These are phyloP conservation scores for Ctenicera cuprea DNA, from an alignment of 2,888 invertebrate genomes.

Conservation along the genomic window DNA sequence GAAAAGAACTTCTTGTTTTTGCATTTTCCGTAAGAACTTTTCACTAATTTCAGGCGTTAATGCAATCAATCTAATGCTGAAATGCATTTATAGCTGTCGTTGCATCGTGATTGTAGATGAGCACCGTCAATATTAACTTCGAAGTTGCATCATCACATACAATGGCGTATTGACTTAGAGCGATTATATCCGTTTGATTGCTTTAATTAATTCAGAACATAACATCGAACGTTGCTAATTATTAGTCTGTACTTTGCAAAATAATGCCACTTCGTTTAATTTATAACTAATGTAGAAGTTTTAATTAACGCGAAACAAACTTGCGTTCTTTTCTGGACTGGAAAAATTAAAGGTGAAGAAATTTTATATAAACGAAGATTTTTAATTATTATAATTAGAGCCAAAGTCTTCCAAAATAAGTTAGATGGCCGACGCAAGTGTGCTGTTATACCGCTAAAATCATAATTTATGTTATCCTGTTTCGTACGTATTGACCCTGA, in stretches of 20 bases:
- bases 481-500: too few species aligned
- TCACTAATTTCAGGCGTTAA: neutral
- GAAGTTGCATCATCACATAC: neutral
- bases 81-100: conserved; percentile 1
- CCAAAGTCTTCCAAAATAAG: too few species aligned
- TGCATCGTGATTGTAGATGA: conserved; percentile 4
- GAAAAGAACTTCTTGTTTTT: too few species aligned
- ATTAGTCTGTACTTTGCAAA: neutral
- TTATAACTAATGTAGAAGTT: neutral
- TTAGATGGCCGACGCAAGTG: too few species aligned
- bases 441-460: too few species aligned
- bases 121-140: conserved; percentile 7
- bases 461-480: too few species aligned
- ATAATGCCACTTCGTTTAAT: neutral
- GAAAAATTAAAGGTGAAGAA: neutral
- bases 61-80: neutral
- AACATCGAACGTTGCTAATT: conserved; percentile 18
- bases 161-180: conserved; percentile 33
- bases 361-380: neutral
- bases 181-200: conserved; percentile 35
- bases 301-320: neutral
- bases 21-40: too few species aligned
- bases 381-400: too few species aligned
- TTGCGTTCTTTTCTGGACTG: too few species aligned
- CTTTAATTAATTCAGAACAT: conserved; percentile 36